Base-by-base conservation (phyloP, 2,113 vertebrate species). In the Corythaixoides concolor region DNA sequence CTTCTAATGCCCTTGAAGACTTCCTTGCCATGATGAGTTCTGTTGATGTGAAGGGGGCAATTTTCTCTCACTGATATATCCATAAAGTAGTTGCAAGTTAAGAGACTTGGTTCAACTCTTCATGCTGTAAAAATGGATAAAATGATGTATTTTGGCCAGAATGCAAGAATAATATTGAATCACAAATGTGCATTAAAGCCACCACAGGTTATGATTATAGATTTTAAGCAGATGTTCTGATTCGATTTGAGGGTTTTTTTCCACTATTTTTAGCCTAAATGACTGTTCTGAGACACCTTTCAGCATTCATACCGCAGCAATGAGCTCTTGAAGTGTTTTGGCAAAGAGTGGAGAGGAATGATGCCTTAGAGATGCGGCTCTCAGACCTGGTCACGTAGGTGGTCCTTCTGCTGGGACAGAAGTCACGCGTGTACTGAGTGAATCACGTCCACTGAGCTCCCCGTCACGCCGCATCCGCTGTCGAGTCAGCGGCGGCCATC, bases 181-280 rank as follows among this genome's bases (percentile, higher is more conserved):
- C 41, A 83, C 59, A 12, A 88, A 76, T 85, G 50, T 26, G 2
- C 47, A 66, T 82, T 87, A 79, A 91, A 95, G 50, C 63, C 39
- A 85, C 60, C 53, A 50, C 58, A 89, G 37, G 50, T 90, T 90
- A 85, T 39, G 67, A 81, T 81, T 90, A 75, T 63, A 79, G 69
- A 69, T 91, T 92, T 95, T 85, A 82, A 92, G 32, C 73, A 92
- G 84, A 72, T 81, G 92, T 76, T 97, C 63, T 69, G n/a, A 39
- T 88, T 90, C 56, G 62, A 88, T 83, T 87, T 84, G 83, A 11
- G 13, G 13, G 5, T 1, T 64, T 49, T 37, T 17, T 35, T 5
- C 1, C 45, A 12, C 49, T 89, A 43, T 89, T 95, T 95, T 91
- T 93, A 82, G 26, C 21, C 50, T 88, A n/a, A 73, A 82, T 56